Base-by-base conservation (phyloP, 2,797 vertebrate species). In the Acipenser ruthenus region DNA sequence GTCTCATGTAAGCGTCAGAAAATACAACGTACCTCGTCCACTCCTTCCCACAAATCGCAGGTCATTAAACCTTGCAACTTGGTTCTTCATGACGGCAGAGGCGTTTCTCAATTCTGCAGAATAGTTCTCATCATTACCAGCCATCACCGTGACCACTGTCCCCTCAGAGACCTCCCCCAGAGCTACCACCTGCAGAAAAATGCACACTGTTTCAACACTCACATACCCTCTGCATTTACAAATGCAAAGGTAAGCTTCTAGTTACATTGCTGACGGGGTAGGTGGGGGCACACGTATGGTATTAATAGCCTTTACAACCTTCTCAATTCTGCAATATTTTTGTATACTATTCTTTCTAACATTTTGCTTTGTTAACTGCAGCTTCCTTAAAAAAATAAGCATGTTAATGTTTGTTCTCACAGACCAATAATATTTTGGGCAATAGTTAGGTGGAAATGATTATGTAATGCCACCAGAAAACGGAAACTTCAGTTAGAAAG, bases 61-160 rank as follows among this genome's bases (percentile, higher is more conserved):
- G 82, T 99, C 96, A 52, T 95, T 98, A 81, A 99, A 99, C 71
- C 94, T 92, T 71, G 96, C 95, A 71, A 90, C 89, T 82, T 96
- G 94, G 77, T 95, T 94, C 87, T 94, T 96, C 93, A 98, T 92
- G 69, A 95, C 94, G 0, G 95, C 89, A n/a, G 94, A 96, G 65
- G 95, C 95, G 1, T 99, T 99, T 15, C 95, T 91, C 65, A 98
- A 90, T 82, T 99, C 96, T 0, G 94, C 94, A 15, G 93, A 96
- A 78, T 91, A 91, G 86, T 97, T 98, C 82, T 98, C 95, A 12
- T 98, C 94, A 0, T 99, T 99, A 49, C 96, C 96, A 47, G 96
- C 95, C 96, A 98, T 98, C 84, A 99, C 92, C 0, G 91, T 98
- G 76, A 99, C 96, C 69, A 98, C 95, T 0, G 96, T 98, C 47